Conservation (phyloP, 2,888 invertebrate species). For the Bibio marci region DNA sequence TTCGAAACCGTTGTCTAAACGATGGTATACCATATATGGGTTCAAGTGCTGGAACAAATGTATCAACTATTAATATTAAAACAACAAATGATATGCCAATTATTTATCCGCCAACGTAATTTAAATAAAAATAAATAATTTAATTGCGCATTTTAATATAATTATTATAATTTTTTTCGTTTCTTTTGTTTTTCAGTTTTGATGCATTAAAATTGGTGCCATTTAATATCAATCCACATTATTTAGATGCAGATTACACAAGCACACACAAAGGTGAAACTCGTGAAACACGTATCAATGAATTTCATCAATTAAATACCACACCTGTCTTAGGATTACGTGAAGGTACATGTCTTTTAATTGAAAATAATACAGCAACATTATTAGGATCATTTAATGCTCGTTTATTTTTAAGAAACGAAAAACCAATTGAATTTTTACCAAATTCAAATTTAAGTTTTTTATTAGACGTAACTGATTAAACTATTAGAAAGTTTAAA, state of each 20-base stretch:
- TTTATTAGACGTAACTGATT: conserved; percentile 9
- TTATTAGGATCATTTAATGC: conserved; percentile 46
- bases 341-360: conserved; percentile 49
- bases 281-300: conserved; percentile 50
- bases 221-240: conserved; percentile 77
- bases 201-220: conserved; percentile 54
- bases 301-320: conserved; percentile 44
- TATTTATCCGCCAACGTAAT: conserved; percentile 45
- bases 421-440: conserved; percentile 6
- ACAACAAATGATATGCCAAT: conserved; percentile 86
- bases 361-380: conserved; percentile 38
- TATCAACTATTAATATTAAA: conserved; percentile 59
- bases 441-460: conserved; percentile 9
- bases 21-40: conserved; percentile 57
- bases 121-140: no score
- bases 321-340: conserved; percentile 49
- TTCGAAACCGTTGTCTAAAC: conserved; percentile 41
- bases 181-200: no score
- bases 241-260: conserved; percentile 40
- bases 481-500: no score
- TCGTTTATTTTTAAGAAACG: conserved; percentile 34
- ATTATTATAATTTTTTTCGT: no score
- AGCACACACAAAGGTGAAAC: conserved; percentile 63
- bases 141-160: background rate
- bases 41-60: conserved; percentile 69